Evolutionary conservation across 1,140 invertebrate species (phyloP).

Genomic region (Melipona quadrifasciata): DNA sequence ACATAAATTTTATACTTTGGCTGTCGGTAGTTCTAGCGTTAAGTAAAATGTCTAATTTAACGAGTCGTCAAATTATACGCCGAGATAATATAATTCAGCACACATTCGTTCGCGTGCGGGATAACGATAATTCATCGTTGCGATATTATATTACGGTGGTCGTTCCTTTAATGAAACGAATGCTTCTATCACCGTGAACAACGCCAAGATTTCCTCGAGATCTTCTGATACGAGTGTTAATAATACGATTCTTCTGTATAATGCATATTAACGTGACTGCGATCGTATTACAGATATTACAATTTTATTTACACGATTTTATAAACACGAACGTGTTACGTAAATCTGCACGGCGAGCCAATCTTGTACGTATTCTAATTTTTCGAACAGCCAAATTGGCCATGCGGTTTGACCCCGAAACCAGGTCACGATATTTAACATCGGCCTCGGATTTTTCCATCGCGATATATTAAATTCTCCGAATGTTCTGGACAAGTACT

Average conservation of each 20-base stretch:
- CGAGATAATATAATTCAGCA: neutral
- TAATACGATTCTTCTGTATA: neutral
- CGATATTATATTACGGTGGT: neutral
- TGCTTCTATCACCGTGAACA: neutral
- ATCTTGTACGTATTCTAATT: neutral
- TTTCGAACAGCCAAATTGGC: neutral
- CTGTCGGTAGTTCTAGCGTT: no score
- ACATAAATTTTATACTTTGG: no score
- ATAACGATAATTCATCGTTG: neutral
- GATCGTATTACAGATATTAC: constrained; percentile 1
- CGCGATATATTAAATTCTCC: neutral
- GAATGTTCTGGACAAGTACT: neutral
- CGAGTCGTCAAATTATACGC: neutral
- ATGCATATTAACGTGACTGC: neutral
- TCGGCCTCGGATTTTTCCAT: neutral
- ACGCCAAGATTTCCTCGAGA: neutral
- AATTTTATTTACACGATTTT: neutral
- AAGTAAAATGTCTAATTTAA: neutral
- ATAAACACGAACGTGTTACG: neutral
- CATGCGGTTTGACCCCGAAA: neutral
- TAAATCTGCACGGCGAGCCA: neutral
- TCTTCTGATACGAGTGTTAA: neutral
- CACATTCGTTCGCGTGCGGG: neutral
- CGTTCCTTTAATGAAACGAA: neutral
- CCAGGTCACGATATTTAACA: neutral